Evolutionary conservation across 2,797 vertebrate genomes (phyloP).

Genomic region (Ficedula albicollis): DNA sequence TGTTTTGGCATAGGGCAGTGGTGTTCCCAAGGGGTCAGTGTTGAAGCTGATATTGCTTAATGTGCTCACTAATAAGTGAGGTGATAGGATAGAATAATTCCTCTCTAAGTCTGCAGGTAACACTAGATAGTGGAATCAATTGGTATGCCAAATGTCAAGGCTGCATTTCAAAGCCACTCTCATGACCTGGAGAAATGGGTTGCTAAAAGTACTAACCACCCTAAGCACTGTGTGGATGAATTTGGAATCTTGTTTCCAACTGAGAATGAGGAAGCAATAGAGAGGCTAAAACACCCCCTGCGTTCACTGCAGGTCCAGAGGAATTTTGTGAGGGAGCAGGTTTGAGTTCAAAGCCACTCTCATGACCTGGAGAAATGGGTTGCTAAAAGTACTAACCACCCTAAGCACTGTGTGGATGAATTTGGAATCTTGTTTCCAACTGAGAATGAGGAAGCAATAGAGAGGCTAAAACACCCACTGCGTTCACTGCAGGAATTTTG

Average conservation of each 20-base stretch:
- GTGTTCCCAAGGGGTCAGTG: neutral
- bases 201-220: neutral
- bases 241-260: neutral
- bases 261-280: neutral
- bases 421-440: neutral
- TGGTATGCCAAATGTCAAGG: neutral
- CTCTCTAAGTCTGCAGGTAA: neutral
- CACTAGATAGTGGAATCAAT: neutral
- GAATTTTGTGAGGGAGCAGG: constrained; percentile 15
- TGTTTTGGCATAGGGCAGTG: neutral
- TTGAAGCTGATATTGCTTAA: neutral
- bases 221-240: neutral
- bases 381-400: neutral
- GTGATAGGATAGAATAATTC: neutral
- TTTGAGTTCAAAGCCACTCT: neutral
- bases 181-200: neutral
- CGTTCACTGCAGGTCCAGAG: neutral
- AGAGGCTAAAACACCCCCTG: neutral
- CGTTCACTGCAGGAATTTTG: constrained; percentile 27
- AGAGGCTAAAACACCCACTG: neutral
- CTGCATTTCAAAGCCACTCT: neutral
- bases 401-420: neutral
- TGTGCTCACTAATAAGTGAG: neutral
- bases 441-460: neutral
- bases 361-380: neutral